Percentiles rank a stretch among this genome's conserved stretches.
Evolutionary conservation across 1,140 invertebrate species (phyloP).

Genomic region (Cherax destructor): DNA sequence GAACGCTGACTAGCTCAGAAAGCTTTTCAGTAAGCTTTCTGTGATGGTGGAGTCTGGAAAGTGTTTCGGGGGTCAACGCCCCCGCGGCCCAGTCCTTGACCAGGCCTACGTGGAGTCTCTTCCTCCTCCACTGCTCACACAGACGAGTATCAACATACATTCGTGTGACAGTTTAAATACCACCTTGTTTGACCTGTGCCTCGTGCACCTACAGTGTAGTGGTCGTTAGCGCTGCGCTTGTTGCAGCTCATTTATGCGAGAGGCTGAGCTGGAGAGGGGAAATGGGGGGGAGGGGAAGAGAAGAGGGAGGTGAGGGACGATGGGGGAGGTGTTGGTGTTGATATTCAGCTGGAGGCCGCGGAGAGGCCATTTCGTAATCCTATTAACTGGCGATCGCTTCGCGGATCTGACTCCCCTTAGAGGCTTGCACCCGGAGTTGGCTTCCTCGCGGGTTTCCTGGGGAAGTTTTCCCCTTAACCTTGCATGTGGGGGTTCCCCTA

Average conservation of each 20-base stretch:
- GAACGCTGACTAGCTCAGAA: too few relatives aligned
- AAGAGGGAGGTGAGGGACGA: not conserved
- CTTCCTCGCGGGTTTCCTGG: not conserved
- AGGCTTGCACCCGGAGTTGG: not conserved
- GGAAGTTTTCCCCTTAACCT: not conserved
- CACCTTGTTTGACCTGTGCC: not conserved
- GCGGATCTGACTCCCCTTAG: not conserved
- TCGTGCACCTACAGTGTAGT: not conserved
- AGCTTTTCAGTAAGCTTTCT: too few relatives aligned
- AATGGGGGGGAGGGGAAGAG: too few relatives aligned
- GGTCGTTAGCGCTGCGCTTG: not conserved
- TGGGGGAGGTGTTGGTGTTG: not conserved
- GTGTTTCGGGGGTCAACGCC: too few relatives aligned
- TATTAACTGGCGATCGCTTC: not conserved
- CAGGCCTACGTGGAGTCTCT: not conserved
- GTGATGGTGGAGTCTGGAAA: too few relatives aligned
- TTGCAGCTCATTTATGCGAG: not conserved
- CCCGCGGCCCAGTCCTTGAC: too few relatives aligned
- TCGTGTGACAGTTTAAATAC: not conserved
- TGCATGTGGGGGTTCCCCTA: not conserved
- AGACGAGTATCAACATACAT: not conserved
- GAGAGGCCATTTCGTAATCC: constrained; percentile 2
- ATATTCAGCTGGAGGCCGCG: not conserved
- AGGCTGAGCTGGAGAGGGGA: too few relatives aligned
- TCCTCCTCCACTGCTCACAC: not conserved